Conservation (phyloP, 1,140 invertebrate genomes). For the Eurytemora carolleeae region DNA sequence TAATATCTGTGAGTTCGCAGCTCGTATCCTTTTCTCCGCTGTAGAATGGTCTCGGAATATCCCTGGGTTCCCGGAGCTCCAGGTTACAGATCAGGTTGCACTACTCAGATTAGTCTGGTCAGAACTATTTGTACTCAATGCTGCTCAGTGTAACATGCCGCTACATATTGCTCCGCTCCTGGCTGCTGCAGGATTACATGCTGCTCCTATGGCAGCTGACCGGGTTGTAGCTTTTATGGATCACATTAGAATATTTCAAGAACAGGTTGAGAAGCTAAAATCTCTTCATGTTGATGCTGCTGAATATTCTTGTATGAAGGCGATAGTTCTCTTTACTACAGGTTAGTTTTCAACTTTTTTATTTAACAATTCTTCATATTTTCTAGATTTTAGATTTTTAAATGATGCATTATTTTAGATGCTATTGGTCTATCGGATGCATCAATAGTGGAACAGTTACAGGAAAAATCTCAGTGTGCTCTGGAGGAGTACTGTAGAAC, state of each 20-base stretch:
- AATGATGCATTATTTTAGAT: constrained; percentile 32
- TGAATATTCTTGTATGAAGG: constrained; percentile 95
- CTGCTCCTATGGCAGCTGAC: constrained; percentile 88
- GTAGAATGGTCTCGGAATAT: constrained; percentile 96
- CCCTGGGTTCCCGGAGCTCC: constrained; percentile 85
- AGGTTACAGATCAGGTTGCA: constrained; percentile 62
- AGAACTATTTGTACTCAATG: constrained; percentile 91
- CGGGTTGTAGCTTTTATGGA: constrained; percentile 96
- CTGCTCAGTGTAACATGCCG: constrained; percentile 93
- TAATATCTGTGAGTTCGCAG: constrained; percentile 92
- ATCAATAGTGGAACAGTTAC: constrained; percentile 33
- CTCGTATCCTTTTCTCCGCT: constrained; percentile 77
- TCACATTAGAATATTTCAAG: constrained; percentile 88
- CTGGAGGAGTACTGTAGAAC: constrained; percentile 37
- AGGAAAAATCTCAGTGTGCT: constrained; percentile 38
- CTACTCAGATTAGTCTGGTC: constrained; percentile 86
- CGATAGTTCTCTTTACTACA: constrained; percentile 95
- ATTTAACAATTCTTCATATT: too few relatives aligned
- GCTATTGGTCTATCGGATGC: constrained; percentile 34
- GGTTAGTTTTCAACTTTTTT: too few relatives aligned
- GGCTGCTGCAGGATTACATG: constrained; percentile 79
- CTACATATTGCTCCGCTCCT: constrained; percentile 81
- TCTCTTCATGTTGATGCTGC: constrained; percentile 90
- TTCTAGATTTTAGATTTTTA: too few relatives aligned
- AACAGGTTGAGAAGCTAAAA: constrained; percentile 95